Evolutionary conservation across 2,888 invertebrate genomes (phyloP).

Genomic region (Eupithecia dodoneata): DNA sequence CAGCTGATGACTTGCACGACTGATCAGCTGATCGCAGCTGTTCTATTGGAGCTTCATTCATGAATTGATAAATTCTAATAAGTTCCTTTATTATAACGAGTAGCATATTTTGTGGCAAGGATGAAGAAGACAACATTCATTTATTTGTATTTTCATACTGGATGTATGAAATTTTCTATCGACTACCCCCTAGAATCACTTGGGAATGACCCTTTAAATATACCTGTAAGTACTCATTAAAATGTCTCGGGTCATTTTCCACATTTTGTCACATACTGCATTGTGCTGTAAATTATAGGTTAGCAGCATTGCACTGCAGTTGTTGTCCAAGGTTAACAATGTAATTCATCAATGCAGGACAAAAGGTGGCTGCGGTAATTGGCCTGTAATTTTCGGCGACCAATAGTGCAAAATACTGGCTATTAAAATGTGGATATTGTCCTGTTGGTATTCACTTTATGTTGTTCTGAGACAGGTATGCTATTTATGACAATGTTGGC

Average conservation of each 20-base stretch:
- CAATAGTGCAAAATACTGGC: constrained; percentile 18
- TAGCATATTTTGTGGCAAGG: background rate
- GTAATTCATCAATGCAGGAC: constrained; percentile 38
- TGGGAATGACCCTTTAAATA: background rate
- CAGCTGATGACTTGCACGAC: constrained; percentile 9
- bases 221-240: background rate
- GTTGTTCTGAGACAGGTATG: constrained; percentile 6
- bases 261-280: constrained; percentile 51
- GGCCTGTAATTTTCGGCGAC: constrained; percentile 32
- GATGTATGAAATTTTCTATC: too few relatives aligned
- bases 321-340: constrained; percentile 40
- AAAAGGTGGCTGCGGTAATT: constrained; percentile 28
- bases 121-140: background rate
- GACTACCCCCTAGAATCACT: background rate
- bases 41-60: background rate
- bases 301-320: constrained; percentile 43
- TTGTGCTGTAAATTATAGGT: constrained; percentile 34
- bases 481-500: constrained; percentile 2
- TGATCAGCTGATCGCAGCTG: constrained; percentile 3
- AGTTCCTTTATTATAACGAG: background rate
- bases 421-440: constrained; percentile 18
- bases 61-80: background rate
- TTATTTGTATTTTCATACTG: background rate
- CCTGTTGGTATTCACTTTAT: constrained; percentile 11
- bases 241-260: constrained; percentile 36